Evolutionary conservation across 2,797 vertebrate genomes (phyloP), one percentile per base, ranked within the genome.

Genomic region (Eupleurogrammus muticus): DNA sequence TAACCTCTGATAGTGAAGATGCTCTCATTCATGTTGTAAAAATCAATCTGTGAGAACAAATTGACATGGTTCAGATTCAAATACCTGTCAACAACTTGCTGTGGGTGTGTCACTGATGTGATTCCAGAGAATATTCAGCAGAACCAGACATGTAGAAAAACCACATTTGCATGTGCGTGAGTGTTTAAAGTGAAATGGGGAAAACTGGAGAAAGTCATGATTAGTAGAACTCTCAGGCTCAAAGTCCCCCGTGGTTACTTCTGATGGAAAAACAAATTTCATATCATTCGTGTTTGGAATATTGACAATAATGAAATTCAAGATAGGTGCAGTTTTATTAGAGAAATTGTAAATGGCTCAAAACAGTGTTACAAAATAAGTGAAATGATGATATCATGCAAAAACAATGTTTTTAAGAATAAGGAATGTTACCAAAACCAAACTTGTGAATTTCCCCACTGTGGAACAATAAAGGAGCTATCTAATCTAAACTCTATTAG

Each of bases 111-210:
- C 61, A 24, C n/a, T 34, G 44, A 1, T 21, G 0, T 11, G 21
- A 40, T 82, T 85, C 52, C 47, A 42, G 7, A 1, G 60, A 74
- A 78, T 57, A 17, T 73, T 38, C 11, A 13, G 24, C 35, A 2
- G 9, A 47, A 0, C 9, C n/a, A 49, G 48, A 82, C 76, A 86
- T 87, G 73, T 16, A 52, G 81, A 69, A 40, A 56, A 79, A 86
- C 83, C 76, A 59, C 77, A 78, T 69, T 11, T 14, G 5, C 12
- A 19, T 19, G 46, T 48, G 44, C 20, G 46, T 20, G 19, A 11
- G 2, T 20, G 47, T 48, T 49, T 49, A 17, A 8, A 13, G 9
- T 20, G 12, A 35, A 40, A 56, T 53, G 19, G 10, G 32, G 1
- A 59, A 49, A 54, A 3, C 4, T 10, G 2, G 5, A 24, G 11